Evolutionary conservation across 1,140 invertebrate genomes (phyloP).

Genomic region (Penaeus chinensis): DNA sequence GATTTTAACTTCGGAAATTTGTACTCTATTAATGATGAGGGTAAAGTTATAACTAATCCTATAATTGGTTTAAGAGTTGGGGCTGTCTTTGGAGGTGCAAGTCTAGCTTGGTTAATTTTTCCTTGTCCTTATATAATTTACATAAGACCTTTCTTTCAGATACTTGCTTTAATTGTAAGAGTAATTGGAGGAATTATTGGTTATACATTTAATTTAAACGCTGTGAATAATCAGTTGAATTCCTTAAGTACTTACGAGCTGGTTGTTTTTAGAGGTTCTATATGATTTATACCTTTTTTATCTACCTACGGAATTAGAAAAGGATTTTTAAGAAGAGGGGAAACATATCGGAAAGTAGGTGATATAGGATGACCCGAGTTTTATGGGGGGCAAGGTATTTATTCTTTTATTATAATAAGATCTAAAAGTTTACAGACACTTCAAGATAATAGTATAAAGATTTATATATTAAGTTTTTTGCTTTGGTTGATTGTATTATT

Average conservation of each 20-base stretch:
- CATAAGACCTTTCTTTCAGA: background rate
- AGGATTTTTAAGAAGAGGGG: background rate
- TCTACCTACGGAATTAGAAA: background rate
- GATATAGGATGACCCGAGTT: too few species aligned
- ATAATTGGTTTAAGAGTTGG: background rate
- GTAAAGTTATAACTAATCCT: background rate
- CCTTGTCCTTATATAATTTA: conserved; percentile 23
- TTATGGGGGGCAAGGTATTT: too few species aligned
- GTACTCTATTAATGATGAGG: background rate
- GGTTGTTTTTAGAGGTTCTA: background rate
- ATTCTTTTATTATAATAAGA: too few species aligned
- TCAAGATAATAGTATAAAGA: too few species aligned
- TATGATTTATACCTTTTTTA: conserved; percentile 23
- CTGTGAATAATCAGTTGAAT: background rate
- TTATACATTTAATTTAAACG: conserved; percentile 3
- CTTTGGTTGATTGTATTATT: too few species aligned
- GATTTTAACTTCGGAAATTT: background rate
- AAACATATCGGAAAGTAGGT: too few species aligned
- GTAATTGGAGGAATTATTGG: background rate
- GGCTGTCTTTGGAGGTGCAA: background rate
- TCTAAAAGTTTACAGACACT: too few species aligned
- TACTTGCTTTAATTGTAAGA: background rate
- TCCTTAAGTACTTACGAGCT: background rate
- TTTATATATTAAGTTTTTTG: too few species aligned
- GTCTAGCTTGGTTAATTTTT: conserved; percentile 6